These are phyloP conservation scores for Parapristionchus giblindavisi DNA, from an alignment of 2,888 invertebrate genomes.

Conservation along the genomic window DNA sequence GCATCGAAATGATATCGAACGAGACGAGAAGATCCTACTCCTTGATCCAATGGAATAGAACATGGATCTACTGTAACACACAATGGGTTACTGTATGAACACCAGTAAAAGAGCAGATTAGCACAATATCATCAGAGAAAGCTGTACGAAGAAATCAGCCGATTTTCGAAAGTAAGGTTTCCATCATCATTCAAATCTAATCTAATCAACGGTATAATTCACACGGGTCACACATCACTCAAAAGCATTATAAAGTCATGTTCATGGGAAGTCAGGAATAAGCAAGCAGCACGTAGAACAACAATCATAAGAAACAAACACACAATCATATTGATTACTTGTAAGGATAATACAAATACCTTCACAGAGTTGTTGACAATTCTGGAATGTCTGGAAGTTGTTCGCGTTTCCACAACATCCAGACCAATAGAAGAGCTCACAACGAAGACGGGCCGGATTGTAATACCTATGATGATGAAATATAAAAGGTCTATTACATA, in stretches of 20 bases:
- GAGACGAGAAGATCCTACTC: constrained; percentile 64
- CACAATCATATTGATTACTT: neutral
- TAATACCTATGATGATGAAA: constrained; percentile 57
- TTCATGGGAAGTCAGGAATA: neutral
- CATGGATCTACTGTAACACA: constrained; percentile 66
- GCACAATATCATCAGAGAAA: too few species aligned
- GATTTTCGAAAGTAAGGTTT: too few species aligned
- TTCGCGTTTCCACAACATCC: constrained; percentile 70
- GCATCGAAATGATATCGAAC: constrained; percentile 64
- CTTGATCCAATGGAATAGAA: constrained; percentile 61
- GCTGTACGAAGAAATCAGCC: too few species aligned
- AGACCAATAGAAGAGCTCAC: constrained; percentile 70
- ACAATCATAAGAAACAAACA: neutral
- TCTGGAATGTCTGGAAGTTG: constrained; percentile 68
- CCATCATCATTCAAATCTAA: too few species aligned
- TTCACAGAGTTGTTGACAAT: constrained; percentile 68
- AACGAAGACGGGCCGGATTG: constrained; percentile 64
- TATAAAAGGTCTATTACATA: neutral
- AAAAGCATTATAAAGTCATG: neutral
- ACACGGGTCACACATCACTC: too few species aligned
- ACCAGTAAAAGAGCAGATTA: neutral
- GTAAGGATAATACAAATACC: constrained; percentile 56
- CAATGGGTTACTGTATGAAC: neutral
- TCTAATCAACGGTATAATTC: too few species aligned
- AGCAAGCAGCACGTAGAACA: neutral